Evolutionary conservation across 2,888 invertebrate species (phyloP).

Genomic region (Melanchra persicariae): DNA sequence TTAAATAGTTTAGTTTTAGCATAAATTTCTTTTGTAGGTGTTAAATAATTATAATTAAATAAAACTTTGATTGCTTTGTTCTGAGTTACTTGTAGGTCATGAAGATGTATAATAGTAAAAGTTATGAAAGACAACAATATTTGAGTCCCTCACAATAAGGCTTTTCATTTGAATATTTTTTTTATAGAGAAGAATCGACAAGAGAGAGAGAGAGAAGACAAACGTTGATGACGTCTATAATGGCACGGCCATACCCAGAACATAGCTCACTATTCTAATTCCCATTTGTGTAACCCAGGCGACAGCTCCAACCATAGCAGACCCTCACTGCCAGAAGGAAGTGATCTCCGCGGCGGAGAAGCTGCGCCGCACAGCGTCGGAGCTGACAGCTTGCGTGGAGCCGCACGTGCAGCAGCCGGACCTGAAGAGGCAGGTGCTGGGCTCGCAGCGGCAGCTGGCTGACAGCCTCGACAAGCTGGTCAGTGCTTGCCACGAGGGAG

Average conservation of each 20-base stretch:
- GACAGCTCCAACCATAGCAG: slow-evolving; percentile 64
- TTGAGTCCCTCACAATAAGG: too few species aligned
- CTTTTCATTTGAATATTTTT: too few species aligned
- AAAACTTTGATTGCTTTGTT: too few species aligned
- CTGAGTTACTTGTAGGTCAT: too few species aligned
- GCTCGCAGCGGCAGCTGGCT: slow-evolving; percentile 46
- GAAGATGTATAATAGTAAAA: too few species aligned
- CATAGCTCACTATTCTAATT: not conserved
- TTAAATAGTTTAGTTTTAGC: too few species aligned
- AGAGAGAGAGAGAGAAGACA: too few species aligned
- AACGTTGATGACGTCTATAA: too few species aligned
- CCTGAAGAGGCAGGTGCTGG: slow-evolving; percentile 10
- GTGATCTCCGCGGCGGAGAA: slow-evolving; percentile 62
- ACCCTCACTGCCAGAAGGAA: slow-evolving; percentile 64
- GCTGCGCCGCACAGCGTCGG: slow-evolving; percentile 59
- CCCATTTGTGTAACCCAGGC: slow-evolving; percentile 8
- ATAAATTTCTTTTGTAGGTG: too few species aligned
- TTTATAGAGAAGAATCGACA: too few species aligned
- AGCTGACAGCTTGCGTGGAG: slow-evolving; percentile 50
- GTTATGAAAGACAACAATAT: too few species aligned
- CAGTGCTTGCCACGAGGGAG: slow-evolving; percentile 49
- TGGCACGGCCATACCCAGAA: not conserved
- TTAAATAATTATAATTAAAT: too few species aligned
- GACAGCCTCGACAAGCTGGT: slow-evolving; percentile 63
- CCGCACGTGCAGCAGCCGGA: slow-evolving; percentile 48